A percentile compares a stretch with the other conserved stretches of the same genome.
Conservation (phyloP, 1,140 invertebrate species). For the Drosophila tsacasi region DNA sequence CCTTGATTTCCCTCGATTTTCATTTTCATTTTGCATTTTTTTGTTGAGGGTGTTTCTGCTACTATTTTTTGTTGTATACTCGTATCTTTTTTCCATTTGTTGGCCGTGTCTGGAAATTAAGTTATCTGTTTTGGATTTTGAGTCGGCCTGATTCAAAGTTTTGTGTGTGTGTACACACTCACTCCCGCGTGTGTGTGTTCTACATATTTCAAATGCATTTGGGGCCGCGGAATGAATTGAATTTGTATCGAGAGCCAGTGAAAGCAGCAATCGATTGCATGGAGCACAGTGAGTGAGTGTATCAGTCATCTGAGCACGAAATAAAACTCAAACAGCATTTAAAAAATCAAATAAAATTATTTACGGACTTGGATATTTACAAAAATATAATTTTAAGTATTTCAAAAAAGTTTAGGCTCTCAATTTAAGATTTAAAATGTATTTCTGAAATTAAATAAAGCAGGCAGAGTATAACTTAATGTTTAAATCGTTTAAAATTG, state of each 20-base stretch:
- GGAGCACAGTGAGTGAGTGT: slow-evolving; percentile 7
- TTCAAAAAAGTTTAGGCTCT: neutral
- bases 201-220: slow-evolving; percentile 44
- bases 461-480: neutral
- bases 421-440: neutral
- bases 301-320: slow-evolving; percentile 16
- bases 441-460: neutral
- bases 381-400: no score
- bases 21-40: slow-evolving; percentile 1
- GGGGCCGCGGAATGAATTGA: slow-evolving; percentile 26
- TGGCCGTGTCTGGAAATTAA: slow-evolving; percentile 30
- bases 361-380: neutral
- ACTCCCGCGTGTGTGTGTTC: neutral
- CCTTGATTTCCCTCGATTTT: slow-evolving; percentile 10
- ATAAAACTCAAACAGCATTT: slow-evolving; percentile 34
- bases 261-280: slow-evolving; percentile 30
- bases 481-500: no score
- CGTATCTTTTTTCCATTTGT: neutral
- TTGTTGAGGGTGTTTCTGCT: neutral
- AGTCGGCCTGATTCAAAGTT: slow-evolving; percentile 43
- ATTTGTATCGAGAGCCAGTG: slow-evolving; percentile 32
- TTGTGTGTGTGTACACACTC: slow-evolving; percentile 20
- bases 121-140: slow-evolving; percentile 55
- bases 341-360: slow-evolving; percentile 10
- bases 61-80: neutral